Evolutionary conservation across 2,113 vertebrate genomes (phyloP), one percentile per base, ranked within the genome.

Genomic region (Parus major): DNA sequence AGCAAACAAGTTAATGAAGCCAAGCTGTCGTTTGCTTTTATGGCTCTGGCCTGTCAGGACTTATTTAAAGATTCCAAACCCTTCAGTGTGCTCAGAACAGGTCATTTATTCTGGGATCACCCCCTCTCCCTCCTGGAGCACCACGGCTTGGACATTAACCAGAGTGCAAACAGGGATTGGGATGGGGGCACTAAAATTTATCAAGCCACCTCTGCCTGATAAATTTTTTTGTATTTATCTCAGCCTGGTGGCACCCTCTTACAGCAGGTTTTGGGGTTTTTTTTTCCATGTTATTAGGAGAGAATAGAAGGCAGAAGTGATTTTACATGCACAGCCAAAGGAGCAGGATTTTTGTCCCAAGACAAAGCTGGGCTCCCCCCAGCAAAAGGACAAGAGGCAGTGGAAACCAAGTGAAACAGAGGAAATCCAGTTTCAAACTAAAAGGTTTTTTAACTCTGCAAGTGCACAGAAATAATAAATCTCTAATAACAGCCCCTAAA

Each of bases 161-260:
- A 64, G 28, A 11, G 73, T 7, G 70, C 70, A 80, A 46, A 69
- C 11, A 61, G 53, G 69, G 52, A 20, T 5, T 19, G 49, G 57
- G 49, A 13, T 23, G 23, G 3, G 36, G 65, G 52, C 65, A 59
- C 11, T 39, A 39, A 12, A 39, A 39, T 39, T 39, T 39, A 39
- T 39, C 39, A 39, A 72, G 41, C 42, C 36, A 36, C 12, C 41
- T 36, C 7, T 31, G 60, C 33, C 47, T 6, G 53, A 33, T 33
- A 59, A 64, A 0, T 2, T 8, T 3, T 22, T 73, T 15, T 28
- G 22, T 21, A 29, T 5, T 2, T 21, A 13, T 10, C 49, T 15
- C 6, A 59, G 23, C 53, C 56, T 61, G 21, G 10, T 11, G 18
- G 31, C 61, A 68, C n/a, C n/a, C 24, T 44, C 64, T 56, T 36